These are phyloP conservation scores for Rattus rattus DNA, from an alignment of 2,113 vertebrate species.

Conservation along the genomic window DNA sequence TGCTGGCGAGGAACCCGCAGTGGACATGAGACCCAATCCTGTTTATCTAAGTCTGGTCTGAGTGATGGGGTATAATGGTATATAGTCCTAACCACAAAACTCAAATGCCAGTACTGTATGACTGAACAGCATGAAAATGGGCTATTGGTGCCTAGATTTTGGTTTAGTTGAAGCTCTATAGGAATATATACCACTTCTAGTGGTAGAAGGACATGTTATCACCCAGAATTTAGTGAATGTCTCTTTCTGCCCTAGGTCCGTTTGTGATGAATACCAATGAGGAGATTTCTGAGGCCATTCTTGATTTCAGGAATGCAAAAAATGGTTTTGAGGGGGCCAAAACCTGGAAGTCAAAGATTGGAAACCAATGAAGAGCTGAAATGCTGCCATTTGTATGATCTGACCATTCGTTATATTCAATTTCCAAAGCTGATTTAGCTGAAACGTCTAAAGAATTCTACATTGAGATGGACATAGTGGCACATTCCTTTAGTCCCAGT, in stretches of 20 bases:
- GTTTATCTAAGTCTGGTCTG: background rate
- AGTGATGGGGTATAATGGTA: background rate
- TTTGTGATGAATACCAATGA: conserved; percentile 91
- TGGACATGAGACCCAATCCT: background rate
- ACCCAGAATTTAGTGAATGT: conserved; percentile 22
- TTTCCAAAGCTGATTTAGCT: background rate
- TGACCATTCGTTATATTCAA: background rate
- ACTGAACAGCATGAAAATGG: background rate
- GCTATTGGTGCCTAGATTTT: background rate
- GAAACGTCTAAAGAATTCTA: background rate
- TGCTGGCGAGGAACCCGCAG: background rate
- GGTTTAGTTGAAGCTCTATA: conserved; percentile 9
- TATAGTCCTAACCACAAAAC: background rate
- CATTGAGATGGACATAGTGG: background rate
- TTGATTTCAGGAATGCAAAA: conserved; percentile 84
- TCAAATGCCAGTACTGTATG: background rate
- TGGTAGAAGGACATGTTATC: background rate
- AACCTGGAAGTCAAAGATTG: conserved; percentile 89
- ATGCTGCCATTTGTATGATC: background rate
- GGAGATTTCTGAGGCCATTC: conserved; percentile 88
- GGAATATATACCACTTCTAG: background rate
- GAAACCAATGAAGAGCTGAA: conserved; percentile 69
- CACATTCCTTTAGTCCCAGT: background rate
- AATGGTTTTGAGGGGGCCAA: conserved; percentile 89
- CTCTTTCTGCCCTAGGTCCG: conserved; percentile 81